Evolutionary conservation across 2,113 vertebrate species (phyloP).

Genomic region (Tinamus guttatus): DNA sequence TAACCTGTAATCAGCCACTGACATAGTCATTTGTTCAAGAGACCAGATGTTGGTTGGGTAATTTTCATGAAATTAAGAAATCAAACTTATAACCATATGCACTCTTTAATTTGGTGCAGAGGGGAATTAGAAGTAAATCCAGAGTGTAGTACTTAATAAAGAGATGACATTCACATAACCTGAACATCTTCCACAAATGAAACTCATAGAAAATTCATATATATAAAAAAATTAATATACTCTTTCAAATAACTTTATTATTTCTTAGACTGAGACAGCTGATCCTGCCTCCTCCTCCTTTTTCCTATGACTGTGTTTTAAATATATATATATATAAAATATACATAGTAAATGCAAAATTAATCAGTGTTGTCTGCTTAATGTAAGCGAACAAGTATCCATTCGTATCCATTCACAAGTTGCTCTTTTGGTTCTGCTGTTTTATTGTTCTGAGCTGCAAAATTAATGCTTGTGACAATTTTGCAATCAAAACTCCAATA

Average conservation of each 20-base stretch:
- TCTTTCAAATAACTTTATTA: background rate
- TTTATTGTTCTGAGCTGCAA: background rate
- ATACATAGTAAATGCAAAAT: background rate
- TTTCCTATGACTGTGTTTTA: background rate
- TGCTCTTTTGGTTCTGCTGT: background rate
- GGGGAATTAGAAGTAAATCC: constrained; percentile 68
- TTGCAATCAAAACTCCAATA: background rate
- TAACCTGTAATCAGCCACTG: constrained; percentile 64
- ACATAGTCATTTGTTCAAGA: constrained; percentile 68
- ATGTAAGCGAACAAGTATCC: background rate
- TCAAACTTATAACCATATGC: constrained; percentile 68
- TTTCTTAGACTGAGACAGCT: background rate
- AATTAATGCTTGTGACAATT: background rate
- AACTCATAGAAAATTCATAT: background rate
- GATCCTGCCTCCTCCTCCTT: background rate
- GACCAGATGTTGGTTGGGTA: constrained; percentile 65
- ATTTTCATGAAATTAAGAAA: constrained; percentile 78
- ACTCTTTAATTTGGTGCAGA: constrained; percentile 64
- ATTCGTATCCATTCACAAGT: background rate
- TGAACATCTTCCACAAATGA: constrained; percentile 34
- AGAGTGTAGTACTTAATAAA: constrained; percentile 53
- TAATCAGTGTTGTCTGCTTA: background rate
- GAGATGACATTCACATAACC: constrained; percentile 61
- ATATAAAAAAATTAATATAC: background rate
- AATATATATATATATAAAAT: background rate